These are phyloP conservation scores for Pangasius sanitwongsei DNA, from an alignment of 2,797 vertebrate genomes.

Conservation along the genomic window DNA sequence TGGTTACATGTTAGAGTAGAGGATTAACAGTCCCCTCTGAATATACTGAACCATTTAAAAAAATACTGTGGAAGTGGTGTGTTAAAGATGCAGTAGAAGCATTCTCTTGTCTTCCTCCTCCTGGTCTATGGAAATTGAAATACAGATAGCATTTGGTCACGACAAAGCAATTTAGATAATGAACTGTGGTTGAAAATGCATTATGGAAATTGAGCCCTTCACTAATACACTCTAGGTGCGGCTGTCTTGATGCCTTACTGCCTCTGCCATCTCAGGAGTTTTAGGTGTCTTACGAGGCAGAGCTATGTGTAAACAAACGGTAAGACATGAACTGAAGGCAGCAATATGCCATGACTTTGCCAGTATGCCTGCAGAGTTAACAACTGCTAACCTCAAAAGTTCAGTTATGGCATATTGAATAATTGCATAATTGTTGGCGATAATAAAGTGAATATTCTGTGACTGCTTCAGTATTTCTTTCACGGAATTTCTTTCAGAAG, in stretches of 20 bases:
- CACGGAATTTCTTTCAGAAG: not conserved
- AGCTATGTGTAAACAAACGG: not conserved
- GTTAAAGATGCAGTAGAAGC: not conserved
- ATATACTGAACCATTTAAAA: not conserved
- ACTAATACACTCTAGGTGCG: not conserved
- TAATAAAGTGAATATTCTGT: not conserved
- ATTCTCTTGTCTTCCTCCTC: not conserved
- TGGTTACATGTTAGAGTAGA: not conserved
- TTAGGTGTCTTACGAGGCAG: not conserved
- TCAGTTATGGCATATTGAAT: not conserved
- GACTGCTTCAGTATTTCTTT: not conserved
- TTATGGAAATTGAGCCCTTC: constrained; percentile 17
- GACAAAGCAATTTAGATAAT: constrained; percentile 28
- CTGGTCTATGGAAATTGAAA: not conserved
- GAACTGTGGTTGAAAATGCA: constrained; percentile 20
- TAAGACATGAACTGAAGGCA: not conserved
- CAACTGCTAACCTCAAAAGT: not conserved
- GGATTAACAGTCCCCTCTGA: not conserved
- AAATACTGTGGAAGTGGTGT: not conserved
- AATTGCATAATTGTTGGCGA: not conserved
- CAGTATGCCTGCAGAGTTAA: not conserved
- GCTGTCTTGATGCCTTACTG: constrained; percentile 5
- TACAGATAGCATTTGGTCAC: constrained; percentile 5
- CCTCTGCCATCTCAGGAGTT: constrained; percentile 1
- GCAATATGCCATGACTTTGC: not conserved